Percentiles rank a stretch among this genome's conserved stretches.
Conservation (phyloP, 2,113 vertebrate species). For the Mastomys coucha region DNA sequence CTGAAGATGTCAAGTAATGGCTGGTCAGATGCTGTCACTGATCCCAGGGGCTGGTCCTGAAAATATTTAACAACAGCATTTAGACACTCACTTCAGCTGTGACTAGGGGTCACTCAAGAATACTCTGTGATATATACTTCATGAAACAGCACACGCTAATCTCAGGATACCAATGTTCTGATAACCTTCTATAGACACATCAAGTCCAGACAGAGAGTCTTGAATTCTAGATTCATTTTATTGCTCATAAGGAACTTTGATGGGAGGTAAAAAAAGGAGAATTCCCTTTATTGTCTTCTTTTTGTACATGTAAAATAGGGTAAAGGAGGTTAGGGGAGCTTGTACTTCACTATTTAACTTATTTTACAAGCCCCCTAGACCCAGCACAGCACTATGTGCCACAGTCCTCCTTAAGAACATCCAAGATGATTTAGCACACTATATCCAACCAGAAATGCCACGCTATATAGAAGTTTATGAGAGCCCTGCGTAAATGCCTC, state of each 20-base stretch:
- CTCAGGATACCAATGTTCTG: not conserved
- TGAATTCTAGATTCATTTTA: not conserved
- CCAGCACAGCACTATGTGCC: not conserved
- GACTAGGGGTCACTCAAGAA: not conserved
- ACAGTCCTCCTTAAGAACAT: not conserved
- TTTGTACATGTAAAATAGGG: not conserved
- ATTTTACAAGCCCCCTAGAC: not conserved
- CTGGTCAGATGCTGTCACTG: not conserved
- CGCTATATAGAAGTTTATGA: not conserved
- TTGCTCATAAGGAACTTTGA: not conserved
- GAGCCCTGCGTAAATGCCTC: not conserved
- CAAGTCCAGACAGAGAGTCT: not conserved
- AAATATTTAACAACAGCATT: not conserved
- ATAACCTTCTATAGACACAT: not conserved
- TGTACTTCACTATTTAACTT: not conserved
- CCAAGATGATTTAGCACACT: not conserved
- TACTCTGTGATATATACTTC: not conserved
- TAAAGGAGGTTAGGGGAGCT: not conserved
- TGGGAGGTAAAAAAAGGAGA: not conserved
- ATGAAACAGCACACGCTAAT: rapidly evolving
- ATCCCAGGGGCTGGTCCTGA: not conserved
- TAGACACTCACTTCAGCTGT: not conserved
- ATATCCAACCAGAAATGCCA: not conserved
- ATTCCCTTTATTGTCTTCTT: not conserved
- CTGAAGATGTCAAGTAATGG: not conserved